Evolutionary conservation across 2,113 vertebrate genomes (phyloP), one percentile per base, ranked within the genome.

Genomic region (Ophiodon elongatus): DNA sequence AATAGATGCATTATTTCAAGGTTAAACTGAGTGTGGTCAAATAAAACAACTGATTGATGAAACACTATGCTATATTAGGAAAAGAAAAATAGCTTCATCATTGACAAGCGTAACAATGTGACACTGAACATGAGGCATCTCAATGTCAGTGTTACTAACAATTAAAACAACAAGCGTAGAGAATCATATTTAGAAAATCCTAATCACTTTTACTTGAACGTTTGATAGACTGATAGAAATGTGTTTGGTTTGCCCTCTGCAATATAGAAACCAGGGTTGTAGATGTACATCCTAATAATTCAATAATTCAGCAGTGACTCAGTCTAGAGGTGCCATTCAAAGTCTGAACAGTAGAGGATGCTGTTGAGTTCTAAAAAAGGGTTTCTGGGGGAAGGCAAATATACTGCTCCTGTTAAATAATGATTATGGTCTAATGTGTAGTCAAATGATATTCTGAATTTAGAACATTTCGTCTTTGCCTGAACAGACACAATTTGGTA

Each of bases 331-430:
- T 69, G 25, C 6, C 4, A 23, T 80, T 80, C 2, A 47, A 41
- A 33, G 25, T 67, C 50, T 27, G 10, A 80, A 71, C 87, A 85
- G 57, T 23, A 82, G 87, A 88, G 79, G 87, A 73, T 0, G 62
- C 66, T 67, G 79, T 67, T 85, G 56, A 63, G 31, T 6, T 45
- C 31, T 8, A 70, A 1, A n/a, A 80, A 64, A 29, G 5, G 2
- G 17, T 27, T 33, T 57, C 33, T 54, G 31, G 4, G 10, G 19
- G 2, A 15, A n/a, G 25, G 37, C 1, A 33, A 65, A 50, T 23
- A 0, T 54, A 64, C 2, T 11, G 8, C 19, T 64, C 0, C 19
- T 47, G 56, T 17, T 54, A 29, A 68, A 31, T 37, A 57, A 63
- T 33, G 14, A 21, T 13, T 4, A 19, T 21, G 15, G 29, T 47